phyloP scores from a whole-genome alignment of 2,888 invertebrate genomes.

The Agapostemon virescens region DNA sequence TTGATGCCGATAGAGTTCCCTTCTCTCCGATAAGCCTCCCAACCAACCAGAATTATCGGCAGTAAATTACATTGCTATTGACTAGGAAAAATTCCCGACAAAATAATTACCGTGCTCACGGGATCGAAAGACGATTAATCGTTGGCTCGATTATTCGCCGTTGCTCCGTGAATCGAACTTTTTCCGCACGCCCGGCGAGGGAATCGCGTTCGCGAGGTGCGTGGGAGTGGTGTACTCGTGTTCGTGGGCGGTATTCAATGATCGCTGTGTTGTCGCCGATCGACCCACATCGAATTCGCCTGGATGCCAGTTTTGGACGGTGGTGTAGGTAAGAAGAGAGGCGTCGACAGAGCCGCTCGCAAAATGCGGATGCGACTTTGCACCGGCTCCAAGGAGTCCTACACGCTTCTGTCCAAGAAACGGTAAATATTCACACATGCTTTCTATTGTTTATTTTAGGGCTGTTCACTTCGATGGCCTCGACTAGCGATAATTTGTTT shows the following conservation, averaged over 20 bases:
- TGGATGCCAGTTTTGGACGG: slow-evolving; percentile 78
- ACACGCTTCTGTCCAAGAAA: slow-evolving; percentile 79
- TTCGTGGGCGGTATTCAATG: slow-evolving; percentile 58
- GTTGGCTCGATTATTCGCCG: slow-evolving; percentile 33
- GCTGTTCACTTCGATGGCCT: too few species aligned
- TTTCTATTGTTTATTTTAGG: not conserved
- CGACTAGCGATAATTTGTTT: too few species aligned
- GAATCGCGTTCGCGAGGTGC: slow-evolving; percentile 35
- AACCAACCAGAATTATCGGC: slow-evolving; percentile 47
- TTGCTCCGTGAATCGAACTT: slow-evolving; percentile 11
- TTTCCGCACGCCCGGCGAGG: slow-evolving; percentile 5
- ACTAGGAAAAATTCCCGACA: slow-evolving; percentile 54
- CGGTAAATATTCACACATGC: slow-evolving; percentile 68
- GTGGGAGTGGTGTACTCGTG: slow-evolving; percentile 47
- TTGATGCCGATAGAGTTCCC: slow-evolving; percentile 55
- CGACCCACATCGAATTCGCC: slow-evolving; percentile 54
- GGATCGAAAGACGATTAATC: slow-evolving; percentile 53
- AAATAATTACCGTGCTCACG: slow-evolving; percentile 62
- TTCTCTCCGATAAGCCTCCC: slow-evolving; percentile 52
- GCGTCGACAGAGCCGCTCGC: slow-evolving; percentile 68
- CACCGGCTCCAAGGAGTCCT: slow-evolving; percentile 79
- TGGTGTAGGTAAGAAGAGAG: slow-evolving; percentile 74
- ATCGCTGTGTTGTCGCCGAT: slow-evolving; percentile 40
- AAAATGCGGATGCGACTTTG: slow-evolving; percentile 79
- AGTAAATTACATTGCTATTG: slow-evolving; percentile 57